Conservation (phyloP, 2,113 vertebrate genomes). For the Sylvilagus bachmani region DNA sequence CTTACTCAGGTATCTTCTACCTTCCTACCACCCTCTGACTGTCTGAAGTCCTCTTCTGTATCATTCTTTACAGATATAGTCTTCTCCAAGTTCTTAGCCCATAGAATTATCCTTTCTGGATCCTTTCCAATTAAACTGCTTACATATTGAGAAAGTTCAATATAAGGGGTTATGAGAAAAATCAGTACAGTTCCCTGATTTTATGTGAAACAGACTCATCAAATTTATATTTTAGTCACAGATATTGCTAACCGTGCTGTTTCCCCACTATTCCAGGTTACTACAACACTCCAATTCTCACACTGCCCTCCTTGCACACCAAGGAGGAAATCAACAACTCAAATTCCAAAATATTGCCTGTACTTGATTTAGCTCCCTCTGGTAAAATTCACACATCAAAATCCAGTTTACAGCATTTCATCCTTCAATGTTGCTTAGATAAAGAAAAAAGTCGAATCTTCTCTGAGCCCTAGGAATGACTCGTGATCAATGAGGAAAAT, state of each 20-base stretch:
- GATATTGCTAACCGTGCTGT: neutral
- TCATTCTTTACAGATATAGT: neutral
- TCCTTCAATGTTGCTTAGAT: neutral
- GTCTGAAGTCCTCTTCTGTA: neutral
- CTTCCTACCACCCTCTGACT: neutral
- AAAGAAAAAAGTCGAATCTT: neutral
- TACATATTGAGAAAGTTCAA: neutral
- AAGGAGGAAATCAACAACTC: neutral
- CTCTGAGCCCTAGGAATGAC: neutral
- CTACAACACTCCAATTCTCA: neutral
- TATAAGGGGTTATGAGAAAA: neutral
- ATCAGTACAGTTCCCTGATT: neutral
- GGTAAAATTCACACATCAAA: neutral
- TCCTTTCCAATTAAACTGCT: neutral
- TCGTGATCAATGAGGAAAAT: neutral
- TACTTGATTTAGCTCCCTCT: neutral
- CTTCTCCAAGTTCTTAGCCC: neutral
- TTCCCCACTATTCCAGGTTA: neutral
- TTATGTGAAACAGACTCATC: neutral
- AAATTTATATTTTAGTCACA: conserved; percentile 8
- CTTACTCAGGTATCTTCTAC: neutral
- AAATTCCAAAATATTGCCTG: neutral
- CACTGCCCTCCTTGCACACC: neutral
- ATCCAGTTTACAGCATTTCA: neutral
- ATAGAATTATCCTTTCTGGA: neutral